A percentile compares a stretch with the other conserved stretches of the same genome.
phyloP scores from a whole-genome alignment of 2,797 vertebrate species.

The Picus viridis region DNA sequence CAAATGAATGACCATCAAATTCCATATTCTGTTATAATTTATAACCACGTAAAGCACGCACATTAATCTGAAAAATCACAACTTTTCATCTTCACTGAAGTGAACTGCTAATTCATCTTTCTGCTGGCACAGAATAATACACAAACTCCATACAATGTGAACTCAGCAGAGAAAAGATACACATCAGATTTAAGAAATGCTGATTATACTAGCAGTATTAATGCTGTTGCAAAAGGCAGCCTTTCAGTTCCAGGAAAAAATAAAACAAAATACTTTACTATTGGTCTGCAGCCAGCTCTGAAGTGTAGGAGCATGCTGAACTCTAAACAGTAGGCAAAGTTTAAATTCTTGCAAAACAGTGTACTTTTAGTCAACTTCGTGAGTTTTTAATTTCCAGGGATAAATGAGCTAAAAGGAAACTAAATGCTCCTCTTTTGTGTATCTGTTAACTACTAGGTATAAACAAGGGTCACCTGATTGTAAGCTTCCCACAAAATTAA shows the following conservation, averaged over 20 bases:
- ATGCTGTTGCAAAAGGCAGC: background rate
- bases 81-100: background rate
- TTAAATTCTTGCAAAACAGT: background rate
- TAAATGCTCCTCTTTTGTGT: background rate
- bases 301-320: background rate
- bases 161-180: background rate
- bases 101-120: background rate
- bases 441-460: constrained; percentile 11
- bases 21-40: background rate
- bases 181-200: background rate
- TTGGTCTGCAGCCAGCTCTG: background rate
- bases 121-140: background rate
- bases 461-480: constrained; percentile 6
- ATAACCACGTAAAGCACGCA: background rate
- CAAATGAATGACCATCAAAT: background rate
- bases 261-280: background rate
- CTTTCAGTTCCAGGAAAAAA: background rate
- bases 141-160: background rate
- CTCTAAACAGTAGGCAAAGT: background rate
- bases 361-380: background rate
- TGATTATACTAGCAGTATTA: background rate
- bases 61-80: background rate
- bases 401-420: background rate
- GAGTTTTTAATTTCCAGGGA: background rate
- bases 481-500: background rate